These are phyloP conservation scores for Strix occidentalis DNA, from an alignment of 2,797 vertebrate species.

Conservation along the genomic window DNA sequence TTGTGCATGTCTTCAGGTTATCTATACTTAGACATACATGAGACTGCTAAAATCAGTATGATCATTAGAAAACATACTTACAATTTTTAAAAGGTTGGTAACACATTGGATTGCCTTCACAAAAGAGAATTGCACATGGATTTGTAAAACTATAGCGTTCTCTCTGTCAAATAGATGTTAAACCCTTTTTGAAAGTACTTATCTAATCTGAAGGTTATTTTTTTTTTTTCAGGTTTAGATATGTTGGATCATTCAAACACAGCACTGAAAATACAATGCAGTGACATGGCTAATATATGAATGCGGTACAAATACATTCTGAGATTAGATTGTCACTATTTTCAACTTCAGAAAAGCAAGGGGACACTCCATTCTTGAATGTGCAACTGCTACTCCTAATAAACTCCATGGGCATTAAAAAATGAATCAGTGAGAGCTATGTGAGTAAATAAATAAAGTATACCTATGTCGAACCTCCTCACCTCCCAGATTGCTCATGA, in stretches of 20 bases:
- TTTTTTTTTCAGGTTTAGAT: not conserved
- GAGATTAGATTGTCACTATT: not conserved
- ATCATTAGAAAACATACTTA: not conserved
- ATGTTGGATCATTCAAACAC: not conserved
- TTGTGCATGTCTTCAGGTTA: not conserved
- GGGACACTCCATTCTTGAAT: not conserved
- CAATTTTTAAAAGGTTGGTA: not conserved
- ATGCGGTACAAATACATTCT: not conserved
- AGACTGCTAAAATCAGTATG: not conserved
- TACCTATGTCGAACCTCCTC: not conserved
- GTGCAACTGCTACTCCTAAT: not conserved
- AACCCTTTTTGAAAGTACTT: not conserved
- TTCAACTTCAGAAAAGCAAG: not conserved
- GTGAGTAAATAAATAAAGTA: not conserved
- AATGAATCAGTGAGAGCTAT: not conserved
- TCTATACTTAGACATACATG: not conserved
- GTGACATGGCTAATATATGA: not conserved
- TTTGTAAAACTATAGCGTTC: not conserved
- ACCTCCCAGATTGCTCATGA: not conserved
- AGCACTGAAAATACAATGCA: not conserved
- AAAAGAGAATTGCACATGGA: not conserved
- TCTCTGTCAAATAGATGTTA: not conserved
- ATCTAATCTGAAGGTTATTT: not conserved
- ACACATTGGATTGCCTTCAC: not conserved
- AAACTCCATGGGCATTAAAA: not conserved